A percentile compares a stretch with the other conserved stretches of the same genome.
These are phyloP conservation scores for Hypotaenidia philippensis DNA, from an alignment of 2,797 vertebrate species.

Conservation along the genomic window DNA sequence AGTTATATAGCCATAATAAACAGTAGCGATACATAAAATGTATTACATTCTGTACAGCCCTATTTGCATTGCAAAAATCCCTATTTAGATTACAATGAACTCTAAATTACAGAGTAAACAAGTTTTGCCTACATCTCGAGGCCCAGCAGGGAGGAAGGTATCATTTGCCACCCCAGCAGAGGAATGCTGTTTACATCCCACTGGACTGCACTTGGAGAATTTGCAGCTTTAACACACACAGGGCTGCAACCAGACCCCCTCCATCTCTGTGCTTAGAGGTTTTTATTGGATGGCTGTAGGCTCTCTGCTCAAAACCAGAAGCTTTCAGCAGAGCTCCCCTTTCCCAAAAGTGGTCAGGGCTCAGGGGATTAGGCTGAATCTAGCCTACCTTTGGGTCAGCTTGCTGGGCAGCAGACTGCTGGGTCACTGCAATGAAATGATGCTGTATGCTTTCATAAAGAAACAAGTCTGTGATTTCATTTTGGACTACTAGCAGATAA, in stretches of 20 bases:
- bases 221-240: slow-evolving; percentile 18
- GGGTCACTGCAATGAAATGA: background rate
- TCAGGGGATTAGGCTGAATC: background rate
- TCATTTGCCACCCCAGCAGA: slow-evolving; percentile 32
- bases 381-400: background rate
- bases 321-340: background rate
- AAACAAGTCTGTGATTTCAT: background rate
- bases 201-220: background rate
- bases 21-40: slow-evolving; percentile 52
- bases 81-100: slow-evolving; percentile 59
- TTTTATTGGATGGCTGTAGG: background rate
- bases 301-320: background rate
- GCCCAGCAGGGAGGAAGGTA: slow-evolving; percentile 59
- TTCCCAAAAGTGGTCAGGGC: background rate
- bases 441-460: background rate
- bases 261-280: background rate
- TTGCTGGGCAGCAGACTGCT: background rate
- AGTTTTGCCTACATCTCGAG: slow-evolving; percentile 44
- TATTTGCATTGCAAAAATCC: slow-evolving; percentile 69
- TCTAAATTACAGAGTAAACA: slow-evolving; percentile 68
- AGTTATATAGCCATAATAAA: slow-evolving; percentile 40
- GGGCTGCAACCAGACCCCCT: background rate
- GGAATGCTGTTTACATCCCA: slow-evolving; percentile 61
- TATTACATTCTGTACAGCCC: slow-evolving; percentile 28
- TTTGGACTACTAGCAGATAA: background rate